These are phyloP conservation scores for Drosophila peninsularis DNA, from an alignment of 2,888 invertebrate genomes.

Conservation along the genomic window DNA sequence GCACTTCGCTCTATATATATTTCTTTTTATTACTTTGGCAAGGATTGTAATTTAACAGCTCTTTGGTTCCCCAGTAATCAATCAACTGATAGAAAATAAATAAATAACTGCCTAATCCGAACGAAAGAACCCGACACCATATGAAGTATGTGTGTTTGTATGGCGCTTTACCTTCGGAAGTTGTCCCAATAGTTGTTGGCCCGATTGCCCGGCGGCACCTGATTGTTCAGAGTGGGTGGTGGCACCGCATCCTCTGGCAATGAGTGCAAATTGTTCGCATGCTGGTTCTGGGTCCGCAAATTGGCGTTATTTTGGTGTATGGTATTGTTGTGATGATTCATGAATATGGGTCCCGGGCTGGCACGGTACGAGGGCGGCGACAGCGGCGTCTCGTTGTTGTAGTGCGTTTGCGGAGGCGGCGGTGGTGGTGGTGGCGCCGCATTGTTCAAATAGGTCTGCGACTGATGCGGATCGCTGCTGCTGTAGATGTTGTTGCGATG, in stretches of 20 bases:
- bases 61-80: conserved; percentile 32
- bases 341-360: conserved; percentile 83
- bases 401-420: conserved; percentile 69
- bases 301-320: conserved; percentile 84
- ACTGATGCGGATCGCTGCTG: conserved; percentile 67
- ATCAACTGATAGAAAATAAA: conserved; percentile 29
- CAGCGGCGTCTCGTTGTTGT: conserved; percentile 80
- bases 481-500: conserved; percentile 73
- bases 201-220: conserved; percentile 94
- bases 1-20: conserved; percentile 29
- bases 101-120: conserved; percentile 38
- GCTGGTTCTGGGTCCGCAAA: conserved; percentile 82
- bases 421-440: conserved; percentile 70
- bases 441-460: conserved; percentile 78
- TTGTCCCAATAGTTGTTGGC: conserved; percentile 98
- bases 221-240: conserved; percentile 90
- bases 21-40: conserved; percentile 52
- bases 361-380: conserved; percentile 74
- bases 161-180: conserved; percentile 90
- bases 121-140: conserved; percentile 43
- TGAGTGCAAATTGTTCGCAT: conserved; percentile 74
- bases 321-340: conserved; percentile 85
- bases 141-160: conserved; percentile 12
- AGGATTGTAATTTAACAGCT: conserved; percentile 38
- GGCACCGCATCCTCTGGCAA: conserved; percentile 71